Evolutionary conservation across 2,888 invertebrate genomes (phyloP).

Genomic region (Globia sparganii): DNA sequence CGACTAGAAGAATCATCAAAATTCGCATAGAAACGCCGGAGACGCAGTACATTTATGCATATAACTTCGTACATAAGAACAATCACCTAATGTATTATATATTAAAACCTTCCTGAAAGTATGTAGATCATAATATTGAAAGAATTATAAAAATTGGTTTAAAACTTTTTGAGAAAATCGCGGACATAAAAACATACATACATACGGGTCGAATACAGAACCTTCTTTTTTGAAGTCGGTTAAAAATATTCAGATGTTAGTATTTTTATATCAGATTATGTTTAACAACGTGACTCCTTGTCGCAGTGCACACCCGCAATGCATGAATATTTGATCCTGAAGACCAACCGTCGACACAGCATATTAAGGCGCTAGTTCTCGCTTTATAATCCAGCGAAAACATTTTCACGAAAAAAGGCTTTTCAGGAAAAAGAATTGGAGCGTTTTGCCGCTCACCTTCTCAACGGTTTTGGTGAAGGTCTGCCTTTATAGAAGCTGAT

Average conservation of each 20-base stretch:
- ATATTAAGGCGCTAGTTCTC: neutral
- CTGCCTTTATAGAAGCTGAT: constrained; percentile 7
- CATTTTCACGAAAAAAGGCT: neutral
- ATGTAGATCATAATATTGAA: no score
- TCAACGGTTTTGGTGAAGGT: neutral
- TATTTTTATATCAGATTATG: constrained; percentile 25
- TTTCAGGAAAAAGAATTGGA: neutral
- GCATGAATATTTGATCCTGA: constrained; percentile 57
- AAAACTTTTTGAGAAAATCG: no score
- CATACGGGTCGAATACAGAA: no score
- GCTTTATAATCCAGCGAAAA: neutral
- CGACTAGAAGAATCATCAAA: no score
- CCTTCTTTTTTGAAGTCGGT: no score
- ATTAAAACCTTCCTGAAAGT: no score
- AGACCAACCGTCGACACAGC: constrained; percentile 26
- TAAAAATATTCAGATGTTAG: constrained; percentile 9
- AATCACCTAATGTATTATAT: no score
- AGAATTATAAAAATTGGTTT: no score
- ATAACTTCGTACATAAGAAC: no score
- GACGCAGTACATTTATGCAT: no score
- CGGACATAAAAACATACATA: no score
- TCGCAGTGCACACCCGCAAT: constrained; percentile 51
- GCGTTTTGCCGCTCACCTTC: neutral
- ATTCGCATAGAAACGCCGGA: no score
- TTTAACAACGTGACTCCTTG: constrained; percentile 35